Evolutionary conservation across 2,113 vertebrate genomes (phyloP).

Genomic region (Leptosomus discolor): DNA sequence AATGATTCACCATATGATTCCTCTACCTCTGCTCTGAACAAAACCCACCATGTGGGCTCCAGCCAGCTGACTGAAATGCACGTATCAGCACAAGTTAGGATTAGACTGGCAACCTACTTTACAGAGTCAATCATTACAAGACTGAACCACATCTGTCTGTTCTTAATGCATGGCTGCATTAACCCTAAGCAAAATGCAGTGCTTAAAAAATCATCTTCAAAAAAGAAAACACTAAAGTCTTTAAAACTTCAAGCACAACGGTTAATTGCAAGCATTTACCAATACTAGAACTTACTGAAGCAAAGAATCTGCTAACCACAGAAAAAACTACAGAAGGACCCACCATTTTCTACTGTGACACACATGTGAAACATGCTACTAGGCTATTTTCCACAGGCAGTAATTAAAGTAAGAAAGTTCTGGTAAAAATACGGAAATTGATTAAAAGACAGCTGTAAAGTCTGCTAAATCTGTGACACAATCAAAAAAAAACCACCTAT

Average conservation of each 20-base stretch:
- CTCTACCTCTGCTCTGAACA: background rate
- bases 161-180: background rate
- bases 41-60: background rate
- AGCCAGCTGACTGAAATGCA: background rate
- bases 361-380: background rate
- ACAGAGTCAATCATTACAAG: background rate
- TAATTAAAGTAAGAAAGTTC: background rate
- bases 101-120: background rate
- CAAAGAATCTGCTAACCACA: background rate
- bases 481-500: background rate
- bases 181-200: background rate
- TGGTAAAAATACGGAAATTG: background rate
- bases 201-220: background rate
- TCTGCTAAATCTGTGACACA: background rate
- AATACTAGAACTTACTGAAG: background rate
- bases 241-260: background rate
- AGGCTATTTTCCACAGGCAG: background rate
- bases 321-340: background rate
- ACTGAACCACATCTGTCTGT: background rate
- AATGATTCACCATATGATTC: background rate
- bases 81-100: background rate
- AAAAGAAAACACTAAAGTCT: background rate
- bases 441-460: background rate
- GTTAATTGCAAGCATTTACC: background rate
- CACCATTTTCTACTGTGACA: background rate